These are phyloP conservation scores for Spodoptera littoralis DNA, from an alignment of 2,888 invertebrate genomes.

Conservation along the genomic window DNA sequence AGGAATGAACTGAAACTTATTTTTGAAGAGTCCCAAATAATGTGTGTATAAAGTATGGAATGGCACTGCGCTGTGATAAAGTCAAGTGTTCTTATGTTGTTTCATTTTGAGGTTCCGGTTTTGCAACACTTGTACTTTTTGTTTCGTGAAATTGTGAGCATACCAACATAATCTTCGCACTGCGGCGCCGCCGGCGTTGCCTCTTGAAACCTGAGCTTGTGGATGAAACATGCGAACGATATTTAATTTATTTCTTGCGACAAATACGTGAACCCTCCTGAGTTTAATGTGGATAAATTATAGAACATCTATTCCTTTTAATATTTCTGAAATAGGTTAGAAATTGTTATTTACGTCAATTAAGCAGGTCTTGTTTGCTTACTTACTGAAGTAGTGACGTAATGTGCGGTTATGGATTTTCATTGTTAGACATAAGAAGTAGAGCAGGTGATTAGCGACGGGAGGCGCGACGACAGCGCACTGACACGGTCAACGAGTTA, in stretches of 20 bases:
- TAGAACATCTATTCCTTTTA: too few relatives aligned
- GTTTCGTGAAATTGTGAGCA: slow-evolving; percentile 37
- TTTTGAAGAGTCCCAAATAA: slow-evolving; percentile 16
- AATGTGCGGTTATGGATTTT: slow-evolving; percentile 16
- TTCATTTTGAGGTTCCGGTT: slow-evolving; percentile 42
- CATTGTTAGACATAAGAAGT: slow-evolving; percentile 37
- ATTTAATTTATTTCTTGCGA: slow-evolving; percentile 18
- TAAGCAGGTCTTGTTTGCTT: too few relatives aligned
- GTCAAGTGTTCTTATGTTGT: slow-evolving; percentile 25
- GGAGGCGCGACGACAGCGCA: slow-evolving; percentile 29
- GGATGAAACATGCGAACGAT: slow-evolving; percentile 14
- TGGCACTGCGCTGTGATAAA: slow-evolving; percentile 31
- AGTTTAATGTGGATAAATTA: background rate
- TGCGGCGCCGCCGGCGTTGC: slow-evolving; percentile 22
- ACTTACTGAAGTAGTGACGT: background rate
- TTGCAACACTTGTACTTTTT: slow-evolving; percentile 38
- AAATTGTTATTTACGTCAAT: too few relatives aligned
- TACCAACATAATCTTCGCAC: slow-evolving; percentile 37
- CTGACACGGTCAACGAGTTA: slow-evolving; percentile 60
- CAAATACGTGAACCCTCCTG: slow-evolving; percentile 11
- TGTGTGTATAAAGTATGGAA: slow-evolving; percentile 17
- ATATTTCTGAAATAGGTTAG: too few relatives aligned
- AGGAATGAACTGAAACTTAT: background rate
- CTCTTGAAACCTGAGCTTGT: slow-evolving; percentile 25
- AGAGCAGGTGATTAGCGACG: slow-evolving; percentile 37